These are phyloP conservation scores for Macrophya alboannulata DNA, from an alignment of 2,888 invertebrate genomes.

Conservation along the genomic window DNA sequence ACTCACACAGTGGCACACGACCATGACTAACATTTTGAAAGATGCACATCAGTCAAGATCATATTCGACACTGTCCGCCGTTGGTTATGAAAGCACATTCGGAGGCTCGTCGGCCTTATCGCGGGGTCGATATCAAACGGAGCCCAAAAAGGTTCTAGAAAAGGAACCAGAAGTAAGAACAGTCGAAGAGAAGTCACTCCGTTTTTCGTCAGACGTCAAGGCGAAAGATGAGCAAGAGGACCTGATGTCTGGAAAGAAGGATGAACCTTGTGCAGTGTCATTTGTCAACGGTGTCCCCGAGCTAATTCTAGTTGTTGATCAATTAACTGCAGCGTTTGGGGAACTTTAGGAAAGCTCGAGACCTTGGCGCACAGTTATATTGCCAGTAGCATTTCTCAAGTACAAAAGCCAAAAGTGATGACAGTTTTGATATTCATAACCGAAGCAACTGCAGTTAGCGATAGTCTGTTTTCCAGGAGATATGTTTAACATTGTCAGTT, in stretches of 20 bases:
- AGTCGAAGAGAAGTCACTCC: neutral
- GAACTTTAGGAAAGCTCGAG: neutral
- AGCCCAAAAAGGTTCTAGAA: neutral
- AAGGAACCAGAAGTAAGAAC: neutral
- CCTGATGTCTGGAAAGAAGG: neutral
- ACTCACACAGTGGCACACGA: conserved; percentile 16
- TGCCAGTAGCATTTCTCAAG: conserved; percentile 1
- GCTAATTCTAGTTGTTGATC: conserved; percentile 27
- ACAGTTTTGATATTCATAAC: conserved; percentile 2
- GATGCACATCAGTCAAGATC: conserved; percentile 37
- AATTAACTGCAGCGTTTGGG: neutral
- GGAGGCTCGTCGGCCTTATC: neutral
- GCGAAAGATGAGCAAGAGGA: neutral
- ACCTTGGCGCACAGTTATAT: neutral
- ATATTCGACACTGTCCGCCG: conserved; percentile 44
- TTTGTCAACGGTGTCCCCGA: neutral
- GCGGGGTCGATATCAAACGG: conserved; percentile 20
- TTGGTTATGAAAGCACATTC: neutral
- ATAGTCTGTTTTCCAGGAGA: neutral
- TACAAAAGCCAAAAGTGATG: conserved; percentile 10
- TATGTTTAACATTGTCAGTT: neutral
- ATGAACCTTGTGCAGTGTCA: conserved; percentile 18
- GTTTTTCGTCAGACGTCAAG: neutral
- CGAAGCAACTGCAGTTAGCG: neutral
- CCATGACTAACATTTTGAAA: neutral